Conservation (phyloP, 2,113 vertebrate species). For the Sceloporus tristichus region DNA sequence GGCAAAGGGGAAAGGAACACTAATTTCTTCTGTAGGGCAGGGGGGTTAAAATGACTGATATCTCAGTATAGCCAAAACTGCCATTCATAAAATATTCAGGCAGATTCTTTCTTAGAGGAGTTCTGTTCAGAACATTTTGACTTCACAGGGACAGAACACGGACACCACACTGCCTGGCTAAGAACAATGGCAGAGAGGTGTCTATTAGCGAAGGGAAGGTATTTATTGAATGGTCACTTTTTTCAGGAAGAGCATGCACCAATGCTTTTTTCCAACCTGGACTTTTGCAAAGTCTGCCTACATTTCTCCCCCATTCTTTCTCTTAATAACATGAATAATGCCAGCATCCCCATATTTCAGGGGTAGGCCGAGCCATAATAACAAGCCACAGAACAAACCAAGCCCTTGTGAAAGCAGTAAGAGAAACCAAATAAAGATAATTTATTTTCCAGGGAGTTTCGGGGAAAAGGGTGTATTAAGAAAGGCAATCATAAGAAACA, state of each 20-base stretch:
- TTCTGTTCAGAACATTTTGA: conserved; percentile 11
- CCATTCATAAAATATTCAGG: neutral
- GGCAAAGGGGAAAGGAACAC: neutral
- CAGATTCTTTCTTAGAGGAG: neutral
- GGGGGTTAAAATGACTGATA: neutral
- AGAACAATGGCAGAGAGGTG: neutral
- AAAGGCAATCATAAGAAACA: conserved; percentile 60
- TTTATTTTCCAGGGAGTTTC: conserved; percentile 15
- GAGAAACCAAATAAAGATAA: conserved; percentile 34
- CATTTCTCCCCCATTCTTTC: neutral
- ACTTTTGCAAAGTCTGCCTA: conserved; percentile 1
- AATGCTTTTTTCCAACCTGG: neutral
- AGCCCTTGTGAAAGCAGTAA: neutral
- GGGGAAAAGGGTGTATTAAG: conserved; percentile 46
- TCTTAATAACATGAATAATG: conserved; percentile 23
- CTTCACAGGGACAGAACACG: neutral
- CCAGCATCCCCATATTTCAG: conserved; percentile 10
- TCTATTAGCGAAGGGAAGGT: neutral
- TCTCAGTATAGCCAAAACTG: neutral
- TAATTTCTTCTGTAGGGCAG: neutral
- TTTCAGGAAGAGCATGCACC: neutral
- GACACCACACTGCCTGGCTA: neutral
- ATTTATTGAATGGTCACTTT: neutral
- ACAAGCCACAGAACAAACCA: conserved; percentile 17
- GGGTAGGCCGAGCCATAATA: conserved; percentile 36